Evolutionary conservation across 2,888 invertebrate species (phyloP), one percentile per base, ranked within the genome.

Genomic region (Euplagia quadripunctaria): DNA sequence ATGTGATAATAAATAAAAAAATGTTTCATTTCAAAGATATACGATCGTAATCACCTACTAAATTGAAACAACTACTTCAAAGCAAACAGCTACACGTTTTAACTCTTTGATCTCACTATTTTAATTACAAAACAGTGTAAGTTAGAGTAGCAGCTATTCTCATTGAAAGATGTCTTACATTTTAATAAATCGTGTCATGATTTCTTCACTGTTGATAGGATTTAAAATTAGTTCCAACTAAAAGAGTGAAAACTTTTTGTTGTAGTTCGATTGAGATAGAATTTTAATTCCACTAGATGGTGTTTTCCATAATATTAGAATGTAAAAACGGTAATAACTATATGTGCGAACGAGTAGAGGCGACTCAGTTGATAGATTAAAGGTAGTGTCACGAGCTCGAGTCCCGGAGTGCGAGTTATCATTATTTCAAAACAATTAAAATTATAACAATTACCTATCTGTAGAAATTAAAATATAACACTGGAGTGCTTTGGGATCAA

Each of bases 81-180:
- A 93, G 92, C 86, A 86, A 83, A 89, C 86, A 86, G 85, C 85
- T 86, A 87, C 14, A 52, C 86, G 84, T 84, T 72, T 72, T 17
- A 31, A 79, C 71, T 72, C 93, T 94, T 94, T 94, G 94, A 94
- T 94, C 91, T 93, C 80, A 85, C 88, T 90, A 87, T 89, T 89
- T 91, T 91, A 89, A 89, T 91, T 89, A 89, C 90, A 88, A 89
- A 91, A 90, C 87, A 86, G 87, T 86, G 82, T 84, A 83, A 81
- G 86, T 85, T 85, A 87, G 89, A 61, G 31, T 20, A 58, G 20
- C 11, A 58, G 12, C 58, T 46, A 58, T 58, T 5, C 12, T 20
- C 58, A 58, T 58, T 58, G 58, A 61, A 31, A 61, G 6, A 61
- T 31, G 61, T 61, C 14, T 31, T 31, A 61, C 61, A 61, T 61